These are phyloP conservation scores for Netelia inedita DNA, from an alignment of 2,888 invertebrate species.

Conservation along the genomic window DNA sequence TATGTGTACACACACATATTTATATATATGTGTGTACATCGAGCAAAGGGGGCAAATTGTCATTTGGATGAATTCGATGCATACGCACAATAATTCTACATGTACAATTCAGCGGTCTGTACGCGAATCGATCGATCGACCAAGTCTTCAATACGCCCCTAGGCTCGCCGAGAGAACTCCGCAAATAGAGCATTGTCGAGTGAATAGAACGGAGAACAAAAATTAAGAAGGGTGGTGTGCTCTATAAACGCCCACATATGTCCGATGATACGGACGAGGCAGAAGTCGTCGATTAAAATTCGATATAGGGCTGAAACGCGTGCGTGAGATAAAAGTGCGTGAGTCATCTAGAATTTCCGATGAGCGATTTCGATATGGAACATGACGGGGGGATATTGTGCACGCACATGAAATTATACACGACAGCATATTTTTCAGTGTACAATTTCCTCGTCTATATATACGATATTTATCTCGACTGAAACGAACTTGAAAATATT, in stretches of 20 bases:
- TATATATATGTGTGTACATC: slow-evolving; percentile 3
- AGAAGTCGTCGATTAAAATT: slow-evolving; percentile 53
- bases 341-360: slow-evolving; percentile 2
- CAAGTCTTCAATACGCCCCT: slow-evolving; percentile 62
- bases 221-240: slow-evolving; percentile 7
- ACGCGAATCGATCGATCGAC: slow-evolving; percentile 53
- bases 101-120: slow-evolving; percentile 21
- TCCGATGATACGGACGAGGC: slow-evolving; percentile 19
- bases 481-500: no score
- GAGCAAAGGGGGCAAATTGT: slow-evolving; percentile 50
- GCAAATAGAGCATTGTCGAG: slow-evolving; percentile 10
- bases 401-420: not conserved
- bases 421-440: not conserved
- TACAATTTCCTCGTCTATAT: not conserved
- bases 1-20: slow-evolving; percentile 7
- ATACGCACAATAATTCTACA: slow-evolving; percentile 41
- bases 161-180: not conserved
- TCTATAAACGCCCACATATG: slow-evolving; percentile 60
- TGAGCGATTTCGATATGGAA: not conserved
- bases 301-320: slow-evolving; percentile 38
- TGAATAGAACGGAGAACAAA: slow-evolving; percentile 46
- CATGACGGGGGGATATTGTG: slow-evolving; percentile 20
- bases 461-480: not conserved
- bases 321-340: slow-evolving; percentile 33
- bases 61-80: slow-evolving; percentile 55